Percentiles rank a stretch among this genome's conserved stretches.
Evolutionary conservation across 2,113 vertebrate genomes (phyloP).

Genomic region (Bubo bubo): DNA sequence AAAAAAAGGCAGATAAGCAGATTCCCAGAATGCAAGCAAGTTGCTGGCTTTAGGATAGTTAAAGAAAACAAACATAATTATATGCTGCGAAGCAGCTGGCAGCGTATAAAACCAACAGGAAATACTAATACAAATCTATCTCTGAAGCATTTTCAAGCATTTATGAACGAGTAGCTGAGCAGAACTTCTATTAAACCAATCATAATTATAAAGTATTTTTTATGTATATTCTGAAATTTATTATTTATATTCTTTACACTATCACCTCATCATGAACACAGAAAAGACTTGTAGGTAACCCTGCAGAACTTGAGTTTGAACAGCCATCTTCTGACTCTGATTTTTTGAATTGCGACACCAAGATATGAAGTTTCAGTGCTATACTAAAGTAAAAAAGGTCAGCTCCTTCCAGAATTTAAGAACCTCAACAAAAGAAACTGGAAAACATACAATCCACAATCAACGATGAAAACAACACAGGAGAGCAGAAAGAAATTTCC

Average conservation of each 20-base stretch:
- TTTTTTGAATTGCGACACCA: not conserved
- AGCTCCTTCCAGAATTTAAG: not conserved
- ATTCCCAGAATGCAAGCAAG: not conserved
- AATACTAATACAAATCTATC: not conserved
- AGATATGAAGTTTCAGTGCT: not conserved
- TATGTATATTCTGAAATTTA: not conserved
- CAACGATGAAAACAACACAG: not conserved
- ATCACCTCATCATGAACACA: not conserved
- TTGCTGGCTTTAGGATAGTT: not conserved
- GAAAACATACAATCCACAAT: not conserved
- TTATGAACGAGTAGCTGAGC: not conserved
- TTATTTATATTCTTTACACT: not conserved
- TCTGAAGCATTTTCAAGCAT: not conserved
- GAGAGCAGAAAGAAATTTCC: not conserved
- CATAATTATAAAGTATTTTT: not conserved
- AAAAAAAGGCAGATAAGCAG: not conserved
- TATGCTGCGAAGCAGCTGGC: not conserved
- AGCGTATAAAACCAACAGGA: not conserved
- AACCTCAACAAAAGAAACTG: not conserved
- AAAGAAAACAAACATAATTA: not conserved
- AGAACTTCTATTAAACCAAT: not conserved
- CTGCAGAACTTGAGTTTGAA: rapidly evolving
- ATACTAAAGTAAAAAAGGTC: not conserved
- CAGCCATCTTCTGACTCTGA: not conserved
- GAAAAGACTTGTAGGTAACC: not conserved